phyloP scores from a whole-genome alignment of 1,140 invertebrate species.

The Drosophila biarmipes region DNA sequence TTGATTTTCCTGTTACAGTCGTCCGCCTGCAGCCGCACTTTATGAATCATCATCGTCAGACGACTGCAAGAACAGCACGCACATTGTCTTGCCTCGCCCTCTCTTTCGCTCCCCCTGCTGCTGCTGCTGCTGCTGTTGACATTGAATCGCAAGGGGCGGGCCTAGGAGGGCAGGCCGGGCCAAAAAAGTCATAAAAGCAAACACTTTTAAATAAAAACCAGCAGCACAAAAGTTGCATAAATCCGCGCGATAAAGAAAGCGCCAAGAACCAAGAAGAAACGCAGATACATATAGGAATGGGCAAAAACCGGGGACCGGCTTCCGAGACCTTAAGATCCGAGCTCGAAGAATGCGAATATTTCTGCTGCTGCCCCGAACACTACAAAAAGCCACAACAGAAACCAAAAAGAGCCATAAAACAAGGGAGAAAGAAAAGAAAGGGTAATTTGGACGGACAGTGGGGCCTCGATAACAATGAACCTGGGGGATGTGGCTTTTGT shows the following conservation, averaged over 20 bases:
- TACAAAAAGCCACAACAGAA: conserved; percentile 42
- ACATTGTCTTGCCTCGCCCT: conserved; percentile 57
- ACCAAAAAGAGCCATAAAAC: conserved; percentile 45
- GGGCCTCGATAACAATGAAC: conserved; percentile 18
- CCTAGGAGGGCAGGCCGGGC: conserved; percentile 4
- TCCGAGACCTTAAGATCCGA: conserved; percentile 28
- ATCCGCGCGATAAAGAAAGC: conserved; percentile 73
- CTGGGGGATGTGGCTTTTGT: background rate
- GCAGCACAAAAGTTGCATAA: conserved; percentile 70
- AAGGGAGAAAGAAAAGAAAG: conserved; percentile 54
- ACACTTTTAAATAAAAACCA: conserved; percentile 60
- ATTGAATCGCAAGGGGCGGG: conserved; percentile 47
- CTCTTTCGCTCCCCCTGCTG: no score
- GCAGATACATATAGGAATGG: conserved; percentile 1
- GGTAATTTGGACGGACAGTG: conserved; percentile 34
- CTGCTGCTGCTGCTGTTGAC: conserved; percentile 45
- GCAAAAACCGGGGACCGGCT: conserved; percentile 59
- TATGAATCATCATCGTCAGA: conserved; percentile 71
- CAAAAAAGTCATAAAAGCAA: conserved; percentile 56
- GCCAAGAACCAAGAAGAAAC: conserved; percentile 26
- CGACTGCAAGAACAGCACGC: conserved; percentile 55
- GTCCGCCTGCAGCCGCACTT: conserved; percentile 63
- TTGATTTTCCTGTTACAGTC: conserved; percentile 77
- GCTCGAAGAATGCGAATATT: conserved; percentile 66
- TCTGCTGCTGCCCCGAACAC: conserved; percentile 60